Evolutionary conservation across 2,113 vertebrate genomes (phyloP), one percentile per base, ranked within the genome.

Genomic region (Alexandromys fortis): DNA sequence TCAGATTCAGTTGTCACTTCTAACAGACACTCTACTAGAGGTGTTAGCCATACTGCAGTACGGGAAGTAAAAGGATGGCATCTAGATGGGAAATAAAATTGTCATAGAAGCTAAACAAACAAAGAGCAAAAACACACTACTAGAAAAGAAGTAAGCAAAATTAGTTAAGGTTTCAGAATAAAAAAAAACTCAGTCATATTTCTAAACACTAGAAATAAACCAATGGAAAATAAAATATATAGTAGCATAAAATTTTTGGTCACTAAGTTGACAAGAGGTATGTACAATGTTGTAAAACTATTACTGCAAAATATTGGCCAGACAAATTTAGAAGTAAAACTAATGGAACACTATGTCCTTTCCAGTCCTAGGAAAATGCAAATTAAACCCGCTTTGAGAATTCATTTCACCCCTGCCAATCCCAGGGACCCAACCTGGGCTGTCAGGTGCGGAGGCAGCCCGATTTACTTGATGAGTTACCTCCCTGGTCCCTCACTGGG

Each of bases 201-300:
- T 94, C 77, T 86, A 65, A 17, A 42, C 28, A 88, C 11, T 72
- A 97, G 55, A 58, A 95, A 79, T 42, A 82, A 82, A 77, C 61
- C 42, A 90, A 11, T 94, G 21, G 55, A 88, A 88, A 76, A 81
- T 61, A 93, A 94, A 93, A 91, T 75, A 90, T 91, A 85, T 0
- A 91, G 33, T 33, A 89, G 35, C 17, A 89, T 38, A 52, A 88
- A 94, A 72, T 17, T 86, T 52, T 86, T 81, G 70, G 8, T n/a
- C 26, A 91, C 47, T 92, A 86, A 75, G 42, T 3, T 45, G 14
- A 92, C 3, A 70, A 91, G 87, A 88, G 38, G 75, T 81, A 10
- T 52, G 1, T 3, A 85, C 75, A 4, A 89, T 13, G 2, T 33
- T 8, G 52, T 58, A 58, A 33, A 63, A 96, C 91, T 89, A 87